Evolutionary conservation across 2,113 vertebrate species (phyloP).

Genomic region (Catharus bicknelli): DNA sequence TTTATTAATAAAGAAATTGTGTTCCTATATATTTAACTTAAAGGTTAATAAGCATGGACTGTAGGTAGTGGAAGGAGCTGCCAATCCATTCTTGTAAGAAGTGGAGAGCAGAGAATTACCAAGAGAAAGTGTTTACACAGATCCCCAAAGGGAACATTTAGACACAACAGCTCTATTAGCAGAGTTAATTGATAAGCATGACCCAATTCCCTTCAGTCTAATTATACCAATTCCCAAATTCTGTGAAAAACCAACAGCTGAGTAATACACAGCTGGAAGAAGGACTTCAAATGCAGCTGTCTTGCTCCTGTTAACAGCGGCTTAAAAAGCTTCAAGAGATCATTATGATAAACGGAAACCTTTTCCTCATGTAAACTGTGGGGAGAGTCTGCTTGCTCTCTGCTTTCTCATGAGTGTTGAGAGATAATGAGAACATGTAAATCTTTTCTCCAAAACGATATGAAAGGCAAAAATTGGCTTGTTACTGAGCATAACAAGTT

Average conservation of each 20-base stretch:
- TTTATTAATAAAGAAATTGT: background rate
- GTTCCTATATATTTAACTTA: background rate
- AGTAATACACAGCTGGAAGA: background rate
- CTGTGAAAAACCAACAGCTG: background rate
- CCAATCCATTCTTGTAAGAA: background rate
- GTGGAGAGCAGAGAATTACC: background rate
- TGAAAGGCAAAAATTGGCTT: background rate
- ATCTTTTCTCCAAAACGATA: constrained; percentile 17
- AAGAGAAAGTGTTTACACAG: background rate
- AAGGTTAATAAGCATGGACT: background rate
- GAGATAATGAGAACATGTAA: constrained; percentile 43
- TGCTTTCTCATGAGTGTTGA: constrained; percentile 22
- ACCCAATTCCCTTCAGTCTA: background rate
- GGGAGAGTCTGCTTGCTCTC: constrained; percentile 24
- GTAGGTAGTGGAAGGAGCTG: background rate
- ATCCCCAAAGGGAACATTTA: constrained; percentile 25
- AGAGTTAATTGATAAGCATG: constrained; percentile 29
- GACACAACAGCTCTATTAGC: background rate
- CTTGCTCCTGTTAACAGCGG: constrained; percentile 21
- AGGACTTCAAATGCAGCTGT: constrained; percentile 17
- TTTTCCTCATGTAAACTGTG: constrained; percentile 42
- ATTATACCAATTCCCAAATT: constrained; percentile 2
- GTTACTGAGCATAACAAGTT: background rate
- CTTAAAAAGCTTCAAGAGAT: constrained; percentile 60
- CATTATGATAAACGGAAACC: constrained; percentile 38